Evolutionary conservation across 2,113 vertebrate species (phyloP).

Genomic region (Deroptyus accipitrinus): DNA sequence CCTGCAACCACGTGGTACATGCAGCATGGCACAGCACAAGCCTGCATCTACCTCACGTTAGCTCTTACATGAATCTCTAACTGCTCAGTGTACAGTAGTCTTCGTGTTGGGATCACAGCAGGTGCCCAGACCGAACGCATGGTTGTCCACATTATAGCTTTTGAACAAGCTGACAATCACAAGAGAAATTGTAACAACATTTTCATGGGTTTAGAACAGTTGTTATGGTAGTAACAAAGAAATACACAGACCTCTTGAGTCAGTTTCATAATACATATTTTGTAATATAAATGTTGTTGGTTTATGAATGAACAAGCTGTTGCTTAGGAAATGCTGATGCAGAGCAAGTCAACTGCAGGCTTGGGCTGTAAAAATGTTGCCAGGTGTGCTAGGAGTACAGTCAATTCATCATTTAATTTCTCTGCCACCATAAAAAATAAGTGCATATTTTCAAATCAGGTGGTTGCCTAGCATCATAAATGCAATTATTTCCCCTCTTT

Average conservation of each 20-base stretch:
- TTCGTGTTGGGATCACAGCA: not conserved
- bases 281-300: not conserved
- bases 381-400: not conserved
- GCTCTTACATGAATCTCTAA: not conserved
- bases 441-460: not conserved
- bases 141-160: not conserved
- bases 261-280: not conserved
- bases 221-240: not conserved
- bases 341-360: not conserved
- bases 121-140: not conserved
- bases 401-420: not conserved
- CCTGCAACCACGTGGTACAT: rapidly evolving
- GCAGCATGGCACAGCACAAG: not conserved
- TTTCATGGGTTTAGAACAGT: not conserved
- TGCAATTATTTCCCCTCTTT: not conserved
- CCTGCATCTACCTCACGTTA: not conserved
- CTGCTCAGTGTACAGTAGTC: not conserved
- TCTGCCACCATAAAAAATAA: not conserved
- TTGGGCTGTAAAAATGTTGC: not conserved
- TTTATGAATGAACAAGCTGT: not conserved
- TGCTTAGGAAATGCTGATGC: not conserved
- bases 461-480: not conserved
- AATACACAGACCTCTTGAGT: not conserved
- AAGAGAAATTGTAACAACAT: not conserved
- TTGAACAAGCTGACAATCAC: not conserved